phyloP scores from a whole-genome alignment of 1,140 invertebrate species.

The Drosophila burlai region DNA sequence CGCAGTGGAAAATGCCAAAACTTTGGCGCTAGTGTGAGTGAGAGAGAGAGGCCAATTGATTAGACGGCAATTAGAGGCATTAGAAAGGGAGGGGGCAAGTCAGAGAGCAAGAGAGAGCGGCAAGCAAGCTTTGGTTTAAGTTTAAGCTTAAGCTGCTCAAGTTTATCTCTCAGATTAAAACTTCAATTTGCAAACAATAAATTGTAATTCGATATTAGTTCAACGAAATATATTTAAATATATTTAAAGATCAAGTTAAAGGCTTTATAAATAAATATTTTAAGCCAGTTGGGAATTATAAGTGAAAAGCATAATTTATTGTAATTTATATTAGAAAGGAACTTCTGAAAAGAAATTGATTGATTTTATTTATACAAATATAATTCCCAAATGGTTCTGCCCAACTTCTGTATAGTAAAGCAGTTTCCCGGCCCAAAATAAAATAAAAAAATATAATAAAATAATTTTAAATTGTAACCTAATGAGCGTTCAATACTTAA shows the following conservation, averaged over 20 bases:
- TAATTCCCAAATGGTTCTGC: not conserved
- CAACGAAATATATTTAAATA: too few species aligned
- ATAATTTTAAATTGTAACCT: not conserved
- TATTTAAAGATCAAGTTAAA: not conserved
- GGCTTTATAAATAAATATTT: not conserved
- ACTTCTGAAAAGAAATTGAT: not conserved
- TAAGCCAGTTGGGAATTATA: not conserved
- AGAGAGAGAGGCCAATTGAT: slow-evolving; percentile 34
- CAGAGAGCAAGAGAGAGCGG: not conserved
- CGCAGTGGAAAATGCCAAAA: slow-evolving; percentile 80
- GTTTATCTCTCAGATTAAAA: not conserved
- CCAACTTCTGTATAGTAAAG: too few species aligned
- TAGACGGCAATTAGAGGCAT: slow-evolving; percentile 54
- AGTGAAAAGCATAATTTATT: not conserved
- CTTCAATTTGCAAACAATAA: not conserved
- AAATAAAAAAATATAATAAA: too few species aligned
- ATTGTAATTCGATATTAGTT: not conserved
- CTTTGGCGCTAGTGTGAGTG: slow-evolving; percentile 25
- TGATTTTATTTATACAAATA: not conserved
- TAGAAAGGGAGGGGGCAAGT: not conserved
- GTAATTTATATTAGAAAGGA: not conserved
- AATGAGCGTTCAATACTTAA: not conserved
- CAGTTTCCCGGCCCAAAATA: too few species aligned
- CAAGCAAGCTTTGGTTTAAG: not conserved
- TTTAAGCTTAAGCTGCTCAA: not conserved